Percentiles rank a stretch among this genome's conserved stretches.
These are phyloP conservation scores for Lycophotia porphyrea DNA, from an alignment of 2,888 invertebrate species.

Conservation along the genomic window DNA sequence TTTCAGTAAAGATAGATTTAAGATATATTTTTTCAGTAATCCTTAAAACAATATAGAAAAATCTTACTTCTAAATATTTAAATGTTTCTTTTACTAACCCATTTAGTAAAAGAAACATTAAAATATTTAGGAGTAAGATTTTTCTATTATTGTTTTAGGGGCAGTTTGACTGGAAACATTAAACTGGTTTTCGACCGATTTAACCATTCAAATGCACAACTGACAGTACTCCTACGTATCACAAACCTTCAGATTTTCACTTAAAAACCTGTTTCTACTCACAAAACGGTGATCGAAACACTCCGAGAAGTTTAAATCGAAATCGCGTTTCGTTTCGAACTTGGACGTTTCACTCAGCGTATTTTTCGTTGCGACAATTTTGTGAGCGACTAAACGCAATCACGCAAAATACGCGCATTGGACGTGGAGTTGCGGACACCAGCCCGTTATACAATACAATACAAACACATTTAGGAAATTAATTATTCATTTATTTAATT, in stretches of 20 bases:
- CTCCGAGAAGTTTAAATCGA: constrained; percentile 56
- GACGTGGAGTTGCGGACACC: no score
- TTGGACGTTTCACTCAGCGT: constrained; percentile 23
- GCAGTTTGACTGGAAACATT: not conserved
- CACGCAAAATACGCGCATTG: no score
- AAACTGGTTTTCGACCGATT: no score
- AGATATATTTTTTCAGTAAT: not conserved
- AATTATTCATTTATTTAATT: constrained; percentile 30
- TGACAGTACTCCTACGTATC: not conserved
- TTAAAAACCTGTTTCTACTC: constrained; percentile 28
- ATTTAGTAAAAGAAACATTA: no score
- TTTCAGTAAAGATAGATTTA: not conserved
- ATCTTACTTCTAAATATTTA: not conserved
- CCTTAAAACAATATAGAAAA: not conserved
- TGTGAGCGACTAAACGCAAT: constrained; percentile 23
- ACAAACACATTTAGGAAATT: constrained; percentile 32
- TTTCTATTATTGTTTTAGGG: no score
- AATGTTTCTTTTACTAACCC: not conserved
- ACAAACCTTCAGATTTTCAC: constrained; percentile 5
- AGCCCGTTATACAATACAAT: no score
- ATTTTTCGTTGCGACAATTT: constrained; percentile 13
- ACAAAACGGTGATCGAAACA: constrained; percentile 32
- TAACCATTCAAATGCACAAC: not conserved
- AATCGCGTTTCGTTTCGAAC: constrained; percentile 45
- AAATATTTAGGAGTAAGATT: no score